Conservation (phyloP, 2,113 vertebrate species). For the Seriola aureovittata region DNA sequence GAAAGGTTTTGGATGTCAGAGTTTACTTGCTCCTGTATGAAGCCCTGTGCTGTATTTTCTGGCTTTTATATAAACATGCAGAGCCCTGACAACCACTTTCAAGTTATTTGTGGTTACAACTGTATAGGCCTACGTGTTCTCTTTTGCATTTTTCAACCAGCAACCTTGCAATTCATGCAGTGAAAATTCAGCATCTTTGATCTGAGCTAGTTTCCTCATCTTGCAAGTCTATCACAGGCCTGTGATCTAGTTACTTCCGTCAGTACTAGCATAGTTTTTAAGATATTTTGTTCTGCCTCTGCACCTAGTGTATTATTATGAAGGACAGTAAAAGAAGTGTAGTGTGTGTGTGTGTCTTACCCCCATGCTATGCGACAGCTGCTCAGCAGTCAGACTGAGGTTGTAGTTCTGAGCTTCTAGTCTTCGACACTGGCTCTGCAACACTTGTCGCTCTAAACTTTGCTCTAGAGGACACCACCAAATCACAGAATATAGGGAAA, state of each 20-base stretch:
- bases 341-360: slow-evolving; percentile 83
- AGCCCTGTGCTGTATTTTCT: neutral
- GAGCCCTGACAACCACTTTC: neutral
- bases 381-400: slow-evolving; percentile 94
- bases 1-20: neutral
- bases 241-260: neutral
- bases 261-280: neutral
- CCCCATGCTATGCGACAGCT: slow-evolving; percentile 97
- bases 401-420: slow-evolving; percentile 97
- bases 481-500: neutral
- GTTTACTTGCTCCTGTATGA: neutral
- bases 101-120: too few relatives aligned
- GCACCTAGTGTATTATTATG: neutral
- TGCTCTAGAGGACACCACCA: slow-evolving; percentile 86
- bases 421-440: slow-evolving; percentile 94
- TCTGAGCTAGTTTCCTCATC: neutral
- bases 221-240: neutral
- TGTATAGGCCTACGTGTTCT: neutral
- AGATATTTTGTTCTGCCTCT: neutral
- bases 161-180: neutral
- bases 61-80: neutral
- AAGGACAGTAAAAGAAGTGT: too few relatives aligned
- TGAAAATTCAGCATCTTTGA: neutral
- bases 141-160: neutral
- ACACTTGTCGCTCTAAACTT: slow-evolving; percentile 94